Evolutionary conservation across 2,888 invertebrate genomes (phyloP), one percentile per base, ranked within the genome.

Genomic region (Neocrepidodera transversa): DNA sequence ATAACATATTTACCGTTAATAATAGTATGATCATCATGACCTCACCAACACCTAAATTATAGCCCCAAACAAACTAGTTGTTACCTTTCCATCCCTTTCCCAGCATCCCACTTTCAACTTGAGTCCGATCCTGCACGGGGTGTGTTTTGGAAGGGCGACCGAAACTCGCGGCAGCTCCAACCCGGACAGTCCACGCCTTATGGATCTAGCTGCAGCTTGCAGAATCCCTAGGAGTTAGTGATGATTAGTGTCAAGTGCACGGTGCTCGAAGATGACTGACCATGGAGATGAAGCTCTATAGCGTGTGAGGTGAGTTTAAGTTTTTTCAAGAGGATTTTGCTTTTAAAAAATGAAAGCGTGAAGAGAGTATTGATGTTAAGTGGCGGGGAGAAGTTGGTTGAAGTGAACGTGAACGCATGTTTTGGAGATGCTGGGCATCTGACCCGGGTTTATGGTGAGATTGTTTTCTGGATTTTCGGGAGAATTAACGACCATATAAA

Each of bases 111-210:
- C 23, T 26, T n/a, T n/a, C 3, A n/a, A 0, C 32, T 7, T 30
- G 30, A 56, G 57, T 54, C 63, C 63, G 63, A 58, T 16, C 56
- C 63, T 64, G 63, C 28, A 53, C 56, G 61, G 65, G 62, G 65
- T 62, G 65, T 65, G 62, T 62, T 53, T 60, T 60, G 64, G 64
- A 58, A 58, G 65, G 65, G 65, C 40, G 53, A 60, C 47, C 58
- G 50, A 52, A 36, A 43, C 54, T 45, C 60, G 48, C 50, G 42
- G n/a, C n/a, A 60, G 63, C 60, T 60, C 60, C 58, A 58, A 63
- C 78, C 79, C 78, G 78, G 78, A 77, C 79, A 79, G 79, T 79
- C 79, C 77, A 79, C 79, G 79, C 79, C 79, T 79, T 26, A 78
- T 78, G 78, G 78, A 77, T 74, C 76, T 76, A 76, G 76, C 76